Evolutionary conservation across 1,140 invertebrate genomes (phyloP).

Genomic region (Anastatus disparis): DNA sequence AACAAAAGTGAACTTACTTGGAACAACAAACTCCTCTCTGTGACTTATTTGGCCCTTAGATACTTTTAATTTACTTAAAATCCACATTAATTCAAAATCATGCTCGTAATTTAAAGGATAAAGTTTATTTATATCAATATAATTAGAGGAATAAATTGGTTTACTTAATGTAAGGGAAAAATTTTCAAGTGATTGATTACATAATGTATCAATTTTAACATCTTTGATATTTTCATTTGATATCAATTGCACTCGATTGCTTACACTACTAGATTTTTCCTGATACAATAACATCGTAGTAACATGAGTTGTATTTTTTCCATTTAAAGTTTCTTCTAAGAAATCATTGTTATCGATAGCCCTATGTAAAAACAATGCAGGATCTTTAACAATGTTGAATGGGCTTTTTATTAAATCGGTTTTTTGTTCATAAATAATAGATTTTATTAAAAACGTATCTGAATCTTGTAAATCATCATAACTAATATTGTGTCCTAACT

Average conservation of each 20-base stretch:
- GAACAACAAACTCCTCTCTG: background rate
- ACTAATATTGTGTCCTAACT: constrained; percentile 12
- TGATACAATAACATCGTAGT: background rate
- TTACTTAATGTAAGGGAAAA: background rate
- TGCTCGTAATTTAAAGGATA: background rate
- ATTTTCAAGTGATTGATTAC: background rate
- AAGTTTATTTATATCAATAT: background rate
- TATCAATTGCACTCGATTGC: background rate
- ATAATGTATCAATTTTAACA: background rate
- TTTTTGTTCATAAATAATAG: background rate
- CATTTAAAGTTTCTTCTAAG: constrained; percentile 5
- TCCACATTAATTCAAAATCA: background rate
- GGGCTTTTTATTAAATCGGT: background rate
- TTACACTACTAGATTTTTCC: background rate
- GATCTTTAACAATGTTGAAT: constrained; percentile 4
- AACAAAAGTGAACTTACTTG: background rate
- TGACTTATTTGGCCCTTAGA: background rate
- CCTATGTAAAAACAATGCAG: constrained; percentile 7
- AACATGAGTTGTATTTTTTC: constrained; percentile 5
- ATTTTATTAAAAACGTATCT: background rate
- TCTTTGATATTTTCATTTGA: background rate
- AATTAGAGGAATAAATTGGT: background rate
- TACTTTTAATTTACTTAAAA: constrained; percentile 10
- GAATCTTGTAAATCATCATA: background rate
- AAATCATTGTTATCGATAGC: constrained; percentile 6